Evolutionary conservation across 2,888 invertebrate genomes (phyloP).

Genomic region (Orthosia gothica): DNA sequence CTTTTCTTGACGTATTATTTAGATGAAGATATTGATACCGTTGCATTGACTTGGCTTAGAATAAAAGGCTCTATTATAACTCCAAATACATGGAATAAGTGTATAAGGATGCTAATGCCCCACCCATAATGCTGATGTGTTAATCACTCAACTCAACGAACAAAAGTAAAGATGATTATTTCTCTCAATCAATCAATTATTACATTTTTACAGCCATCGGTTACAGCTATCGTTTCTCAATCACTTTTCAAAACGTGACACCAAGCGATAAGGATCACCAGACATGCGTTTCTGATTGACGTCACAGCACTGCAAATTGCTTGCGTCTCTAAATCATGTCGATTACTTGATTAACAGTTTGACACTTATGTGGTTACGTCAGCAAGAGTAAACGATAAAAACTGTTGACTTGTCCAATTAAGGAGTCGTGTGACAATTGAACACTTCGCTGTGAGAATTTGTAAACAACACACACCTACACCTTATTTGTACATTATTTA

Average conservation of each 20-base stretch:
- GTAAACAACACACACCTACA: no score
- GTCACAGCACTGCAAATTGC: conserved; percentile 23
- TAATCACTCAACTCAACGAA: no score
- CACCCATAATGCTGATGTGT: neutral
- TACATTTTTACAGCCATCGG: neutral
- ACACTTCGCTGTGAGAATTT: neutral
- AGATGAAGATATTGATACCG: no score
- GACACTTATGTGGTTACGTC: conserved; percentile 24
- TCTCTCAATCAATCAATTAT: neutral
- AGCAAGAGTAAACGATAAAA: conserved; percentile 5
- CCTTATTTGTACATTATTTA: neutral
- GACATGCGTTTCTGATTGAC: conserved; percentile 11
- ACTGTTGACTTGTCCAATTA: conserved; percentile 11
- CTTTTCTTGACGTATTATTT: no score
- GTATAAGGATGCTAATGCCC: neutral
- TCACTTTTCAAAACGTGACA: conserved; percentile 20
- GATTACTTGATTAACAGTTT: conserved; percentile 30
- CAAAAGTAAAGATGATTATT: neutral
- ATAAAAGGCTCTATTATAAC: no score
- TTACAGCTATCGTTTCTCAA: neutral
- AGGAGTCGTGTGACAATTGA: conserved; percentile 5
- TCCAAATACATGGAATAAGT: neutral
- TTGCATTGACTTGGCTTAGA: no score
- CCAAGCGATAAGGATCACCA: conserved; percentile 16
- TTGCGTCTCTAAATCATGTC: conserved; percentile 5